Evolutionary conservation across 2,797 vertebrate species (phyloP).

Genomic region (Sebastes hopkinsi): DNA sequence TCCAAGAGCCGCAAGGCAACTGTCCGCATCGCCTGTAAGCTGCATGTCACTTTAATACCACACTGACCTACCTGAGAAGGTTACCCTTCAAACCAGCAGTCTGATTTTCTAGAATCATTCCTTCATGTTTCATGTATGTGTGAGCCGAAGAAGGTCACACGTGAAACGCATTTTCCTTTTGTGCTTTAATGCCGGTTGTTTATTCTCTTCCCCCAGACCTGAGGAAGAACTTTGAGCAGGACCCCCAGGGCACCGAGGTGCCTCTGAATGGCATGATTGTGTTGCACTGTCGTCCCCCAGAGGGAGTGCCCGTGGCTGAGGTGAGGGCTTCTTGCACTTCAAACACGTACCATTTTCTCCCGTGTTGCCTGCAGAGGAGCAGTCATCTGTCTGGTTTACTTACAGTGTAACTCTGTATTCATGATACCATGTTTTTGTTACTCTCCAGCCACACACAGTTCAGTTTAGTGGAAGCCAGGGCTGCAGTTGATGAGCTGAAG

Average conservation of each 20-base stretch:
- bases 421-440: constrained; percentile 9
- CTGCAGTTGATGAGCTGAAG: constrained; percentile 27
- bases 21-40: constrained; percentile 96
- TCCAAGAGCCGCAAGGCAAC: constrained; percentile 97
- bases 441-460: constrained; percentile 9
- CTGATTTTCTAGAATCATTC: not conserved
- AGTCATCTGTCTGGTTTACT: constrained; percentile 37
- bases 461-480: constrained; percentile 7
- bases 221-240: constrained; percentile 98
- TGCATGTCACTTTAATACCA: constrained; percentile 22
- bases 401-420: constrained; percentile 18
- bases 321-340: constrained; percentile 80
- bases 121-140: not conserved
- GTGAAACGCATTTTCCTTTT: constrained; percentile 1
- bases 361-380: constrained; percentile 48
- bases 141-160: constrained; percentile 16
- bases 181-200: constrained; percentile 45
- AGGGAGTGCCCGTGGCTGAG: constrained; percentile 96
- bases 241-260: constrained; percentile 96
- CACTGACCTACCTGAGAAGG: constrained; percentile 43
- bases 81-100: not conserved
- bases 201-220: constrained; percentile 82
- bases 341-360: constrained; percentile 50
- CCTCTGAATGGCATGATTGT: constrained; percentile 97
- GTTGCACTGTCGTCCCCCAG: constrained; percentile 95